Evolutionary conservation across 2,888 invertebrate genomes (phyloP), one percentile per base, ranked within the genome.

Genomic region (Apotomis betuletana): DNA sequence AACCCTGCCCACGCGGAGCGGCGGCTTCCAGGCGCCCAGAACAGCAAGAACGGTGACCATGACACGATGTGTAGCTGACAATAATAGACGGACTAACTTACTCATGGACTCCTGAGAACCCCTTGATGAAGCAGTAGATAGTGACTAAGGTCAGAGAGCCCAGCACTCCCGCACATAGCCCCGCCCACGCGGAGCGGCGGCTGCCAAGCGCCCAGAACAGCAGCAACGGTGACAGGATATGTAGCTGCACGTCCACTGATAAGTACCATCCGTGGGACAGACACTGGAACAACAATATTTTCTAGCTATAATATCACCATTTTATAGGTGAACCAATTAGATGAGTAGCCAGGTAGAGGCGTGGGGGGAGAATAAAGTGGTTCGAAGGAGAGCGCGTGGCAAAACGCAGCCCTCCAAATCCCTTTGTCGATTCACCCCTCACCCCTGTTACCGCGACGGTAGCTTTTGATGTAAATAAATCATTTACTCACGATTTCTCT

Each of bases 161-260:
- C 1, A 79, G 36, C 5, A 79, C 8, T 5, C 67, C 76, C 0
- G 64, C 57, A 4, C 74, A 59, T 5, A 82, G 58, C 3, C 77
- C 76, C 3, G 71, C 46, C 78, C 78, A 79, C 0, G 79, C 80
- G 3, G 60, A 38, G 6, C 67, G 67, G 5, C 65, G 76, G 38
- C 74, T 77, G 41, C 77, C 77, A 12, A 81, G 69, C 13, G 81
- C 75, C 79, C 80, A 83, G 15, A 76, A 76, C 13, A 83, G 68
- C 10, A 83, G 55, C 1, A 83, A 5, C 0, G 83, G 83, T 1
- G 82, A 81, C 0, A 83, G 55, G 55, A 83, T 75, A 67, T 81
- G 77, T 0, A 83, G 72, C 51, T 83, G 83, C 3, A 81, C 75
- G 15, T 84, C 84, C 4, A 83, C 80, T 0, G 83, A 81, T n/a